Evolutionary conservation across 1,140 invertebrate genomes (phyloP).

Genomic region (Drosophila simulans): DNA sequence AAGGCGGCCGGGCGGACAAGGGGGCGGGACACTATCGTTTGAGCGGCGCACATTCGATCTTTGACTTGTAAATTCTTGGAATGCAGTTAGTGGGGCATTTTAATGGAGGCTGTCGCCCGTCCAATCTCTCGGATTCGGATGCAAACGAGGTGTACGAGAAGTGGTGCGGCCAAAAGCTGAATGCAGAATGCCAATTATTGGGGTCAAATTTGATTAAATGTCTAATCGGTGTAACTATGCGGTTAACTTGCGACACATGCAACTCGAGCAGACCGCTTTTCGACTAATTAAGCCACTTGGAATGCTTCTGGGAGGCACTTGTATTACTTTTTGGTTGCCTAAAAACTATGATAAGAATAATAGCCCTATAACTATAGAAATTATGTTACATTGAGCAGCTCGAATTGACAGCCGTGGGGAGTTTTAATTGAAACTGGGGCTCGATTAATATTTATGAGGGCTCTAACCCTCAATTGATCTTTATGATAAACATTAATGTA

Average conservation of each 20-base stretch:
- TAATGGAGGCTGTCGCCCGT: conserved; percentile 65
- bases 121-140: conserved; percentile 46
- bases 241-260: conserved; percentile 21
- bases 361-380: not conserved
- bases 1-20: not conserved
- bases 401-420: conserved; percentile 10
- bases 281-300: conserved; percentile 13
- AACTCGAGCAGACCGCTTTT: not conserved
- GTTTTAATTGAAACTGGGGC: conserved; percentile 8
- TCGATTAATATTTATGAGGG: conserved; percentile 27
- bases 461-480: conserved; percentile 21
- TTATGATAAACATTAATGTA: conserved; percentile 3
- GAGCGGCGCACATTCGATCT: conserved; percentile 73
- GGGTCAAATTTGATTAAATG: conserved; percentile 62
- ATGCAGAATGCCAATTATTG: conserved; percentile 52
- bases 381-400: not conserved
- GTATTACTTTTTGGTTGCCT: not conserved
- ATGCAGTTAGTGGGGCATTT: conserved; percentile 79
- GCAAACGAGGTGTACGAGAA: conserved; percentile 38
- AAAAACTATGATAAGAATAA: conserved; percentile 1
- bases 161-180: conserved; percentile 17
- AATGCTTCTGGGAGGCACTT: conserved; percentile 7
- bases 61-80: conserved; percentile 82
- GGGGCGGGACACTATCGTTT: conserved; percentile 58
- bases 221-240: conserved; percentile 44